A percentile compares a stretch with the other conserved stretches of the same genome.
Evolutionary conservation across 2,113 vertebrate genomes (phyloP).

Genomic region (Oncorhynchus keta): DNA sequence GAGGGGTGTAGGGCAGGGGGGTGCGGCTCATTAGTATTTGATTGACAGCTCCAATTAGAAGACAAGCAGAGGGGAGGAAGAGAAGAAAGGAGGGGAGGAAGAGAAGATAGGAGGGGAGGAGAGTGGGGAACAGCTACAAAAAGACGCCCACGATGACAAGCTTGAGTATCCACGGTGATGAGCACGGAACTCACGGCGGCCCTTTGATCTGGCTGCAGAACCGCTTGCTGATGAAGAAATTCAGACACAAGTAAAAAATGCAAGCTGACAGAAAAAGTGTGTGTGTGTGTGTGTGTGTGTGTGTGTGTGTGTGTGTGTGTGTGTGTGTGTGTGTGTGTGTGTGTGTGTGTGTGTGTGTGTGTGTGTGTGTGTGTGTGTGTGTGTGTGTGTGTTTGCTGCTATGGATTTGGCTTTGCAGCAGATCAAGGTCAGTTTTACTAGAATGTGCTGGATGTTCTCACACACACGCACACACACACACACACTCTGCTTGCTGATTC

Average conservation of each 20-base stretch:
- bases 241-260: slow-evolving; percentile 28
- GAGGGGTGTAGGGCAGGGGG: no score
- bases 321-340: background rate
- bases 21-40: no score
- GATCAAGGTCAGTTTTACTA: background rate
- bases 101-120: background rate
- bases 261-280: slow-evolving; percentile 2
- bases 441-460: background rate
- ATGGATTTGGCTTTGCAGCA: background rate
- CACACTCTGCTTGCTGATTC: background rate
- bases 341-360: background rate
- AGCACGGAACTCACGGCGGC: slow-evolving; percentile 29
- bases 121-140: background rate
- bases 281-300: background rate
- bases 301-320: background rate
- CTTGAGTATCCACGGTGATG: slow-evolving; percentile 4
- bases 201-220: slow-evolving; percentile 43
- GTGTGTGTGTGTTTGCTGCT: no score
- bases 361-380: background rate
- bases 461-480: background rate
- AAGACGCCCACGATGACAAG: background rate
- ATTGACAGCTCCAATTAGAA: no score
- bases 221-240: slow-evolving; percentile 38
- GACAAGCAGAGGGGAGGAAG: no score
- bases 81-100: no score